Percentiles rank a stretch among this genome's conserved stretches.
phyloP scores from a whole-genome alignment of 2,113 vertebrate species.

The Pterocles gutturalis region DNA sequence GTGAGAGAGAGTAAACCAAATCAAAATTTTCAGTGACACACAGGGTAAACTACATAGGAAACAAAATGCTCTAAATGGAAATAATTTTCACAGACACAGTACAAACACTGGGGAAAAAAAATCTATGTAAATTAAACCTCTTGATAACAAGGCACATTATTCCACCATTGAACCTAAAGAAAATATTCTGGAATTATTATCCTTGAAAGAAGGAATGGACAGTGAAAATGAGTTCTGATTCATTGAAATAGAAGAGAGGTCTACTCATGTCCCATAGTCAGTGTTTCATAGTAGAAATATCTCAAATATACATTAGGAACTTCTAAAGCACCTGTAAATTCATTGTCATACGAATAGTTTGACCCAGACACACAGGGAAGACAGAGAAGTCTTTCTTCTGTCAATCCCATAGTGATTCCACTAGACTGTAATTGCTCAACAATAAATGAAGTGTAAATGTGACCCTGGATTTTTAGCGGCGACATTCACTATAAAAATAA shows the following conservation, averaged over 20 bases:
- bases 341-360: not conserved
- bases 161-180: not conserved
- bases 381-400: not conserved
- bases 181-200: not conserved
- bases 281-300: not conserved
- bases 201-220: not conserved
- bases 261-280: not conserved
- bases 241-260: not conserved
- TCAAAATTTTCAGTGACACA: not conserved
- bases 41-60: not conserved
- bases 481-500: not conserved
- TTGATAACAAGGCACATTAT: not conserved
- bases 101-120: not conserved
- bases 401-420: not conserved
- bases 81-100: not conserved
- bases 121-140: not conserved
- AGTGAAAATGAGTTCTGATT: not conserved
- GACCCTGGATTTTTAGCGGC: not conserved
- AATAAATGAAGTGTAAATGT: not conserved
- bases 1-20: not conserved
- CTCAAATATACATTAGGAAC: not conserved
- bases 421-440: not conserved
- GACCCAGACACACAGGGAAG: not conserved
- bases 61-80: not conserved
- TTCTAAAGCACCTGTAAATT: not conserved